Evolutionary conservation across 1,140 invertebrate species (phyloP).

Genomic region (Drosophila albomicans): DNA sequence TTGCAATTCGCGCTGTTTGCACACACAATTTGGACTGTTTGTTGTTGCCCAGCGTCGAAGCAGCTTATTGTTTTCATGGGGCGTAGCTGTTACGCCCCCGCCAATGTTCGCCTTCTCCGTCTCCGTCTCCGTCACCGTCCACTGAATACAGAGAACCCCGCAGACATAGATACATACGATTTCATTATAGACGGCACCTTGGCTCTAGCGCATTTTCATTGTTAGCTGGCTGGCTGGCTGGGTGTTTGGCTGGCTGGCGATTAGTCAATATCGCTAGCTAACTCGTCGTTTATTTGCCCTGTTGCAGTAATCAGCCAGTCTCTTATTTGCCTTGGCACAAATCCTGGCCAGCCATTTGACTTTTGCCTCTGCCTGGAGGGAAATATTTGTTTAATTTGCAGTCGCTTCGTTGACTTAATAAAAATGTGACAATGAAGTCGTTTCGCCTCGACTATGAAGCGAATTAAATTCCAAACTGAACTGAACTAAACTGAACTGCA

Average conservation of each 20-base stretch:
- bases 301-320: constrained; percentile 71
- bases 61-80: constrained; percentile 70
- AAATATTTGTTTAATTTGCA: constrained; percentile 82
- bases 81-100: constrained; percentile 45
- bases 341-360: constrained; percentile 68
- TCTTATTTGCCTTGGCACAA: constrained; percentile 74
- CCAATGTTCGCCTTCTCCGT: neutral
- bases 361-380: constrained; percentile 50
- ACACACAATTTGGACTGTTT: constrained; percentile 72
- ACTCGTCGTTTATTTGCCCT: constrained; percentile 58
- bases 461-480: constrained; percentile 32
- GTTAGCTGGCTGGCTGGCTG: constrained; percentile 27
- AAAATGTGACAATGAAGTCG: constrained; percentile 76
- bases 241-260: constrained; percentile 34
- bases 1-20: constrained; percentile 72
- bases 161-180: constrained; percentile 54
- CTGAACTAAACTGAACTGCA: constrained; percentile 6
- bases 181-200: constrained; percentile 65
- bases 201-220: constrained; percentile 8
- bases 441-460: constrained; percentile 54
- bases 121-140: neutral
- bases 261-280: constrained; percentile 63
- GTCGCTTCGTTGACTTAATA: constrained; percentile 73
- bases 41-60: constrained; percentile 48
- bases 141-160: neutral